A percentile compares a stretch with the other conserved stretches of the same genome.
Conservation (phyloP, 2,113 vertebrate species). For the Dicentrarchus labrax region DNA sequence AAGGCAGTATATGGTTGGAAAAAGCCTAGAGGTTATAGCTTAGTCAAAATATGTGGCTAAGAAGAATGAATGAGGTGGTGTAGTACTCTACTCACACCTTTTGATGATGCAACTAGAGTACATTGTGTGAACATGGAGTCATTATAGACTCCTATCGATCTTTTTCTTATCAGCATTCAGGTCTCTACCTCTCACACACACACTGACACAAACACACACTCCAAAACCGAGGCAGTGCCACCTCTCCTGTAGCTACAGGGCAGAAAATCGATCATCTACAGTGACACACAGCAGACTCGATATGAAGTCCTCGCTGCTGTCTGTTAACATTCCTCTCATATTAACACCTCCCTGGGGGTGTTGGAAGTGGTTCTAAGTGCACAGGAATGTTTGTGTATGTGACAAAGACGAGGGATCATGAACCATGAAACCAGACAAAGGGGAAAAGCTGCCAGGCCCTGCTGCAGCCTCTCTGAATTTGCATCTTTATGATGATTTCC, state of each 20-base stretch:
- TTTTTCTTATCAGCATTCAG: slow-evolving; percentile 51
- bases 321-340: slow-evolving; percentile 33
- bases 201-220: neutral
- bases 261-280: slow-evolving; percentile 50
- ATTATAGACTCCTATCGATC: slow-evolving; percentile 45
- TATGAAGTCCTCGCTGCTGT: slow-evolving; percentile 38
- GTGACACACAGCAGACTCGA: slow-evolving; percentile 35
- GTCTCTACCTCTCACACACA: neutral
- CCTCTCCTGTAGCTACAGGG: slow-evolving; percentile 34
- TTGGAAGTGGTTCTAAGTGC: neutral
- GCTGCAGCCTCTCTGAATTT: neutral
- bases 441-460: no score
- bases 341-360: slow-evolving; percentile 16
- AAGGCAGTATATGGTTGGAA: neutral
- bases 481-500: neutral
- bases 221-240: neutral
- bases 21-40: neutral
- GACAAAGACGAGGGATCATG: neutral
- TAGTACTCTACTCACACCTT: neutral
- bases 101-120: neutral
- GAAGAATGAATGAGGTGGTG: neutral
- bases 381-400: neutral
- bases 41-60: neutral
- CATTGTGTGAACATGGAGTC: neutral
- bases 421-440: neutral